phyloP scores from a whole-genome alignment of 2,888 invertebrate genomes.

The Parasteatoda lunata region DNA sequence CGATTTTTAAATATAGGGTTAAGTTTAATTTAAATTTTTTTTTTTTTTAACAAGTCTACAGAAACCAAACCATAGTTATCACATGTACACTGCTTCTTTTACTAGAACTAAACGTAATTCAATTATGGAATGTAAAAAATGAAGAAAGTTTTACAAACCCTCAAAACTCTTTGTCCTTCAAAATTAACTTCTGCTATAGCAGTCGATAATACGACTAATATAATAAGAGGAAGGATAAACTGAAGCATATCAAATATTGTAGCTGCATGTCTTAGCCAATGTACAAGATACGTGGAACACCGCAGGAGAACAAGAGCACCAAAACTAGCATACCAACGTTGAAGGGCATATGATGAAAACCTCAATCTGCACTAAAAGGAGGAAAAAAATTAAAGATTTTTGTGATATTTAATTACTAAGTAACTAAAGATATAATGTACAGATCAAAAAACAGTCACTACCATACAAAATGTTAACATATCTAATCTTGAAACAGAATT shows the following conservation, averaged over 20 bases:
- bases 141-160: constrained; percentile 72
- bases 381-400: neutral
- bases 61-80: too few species aligned
- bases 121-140: neutral
- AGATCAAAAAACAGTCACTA: too few species aligned
- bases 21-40: too few species aligned
- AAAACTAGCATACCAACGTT: constrained; percentile 75
- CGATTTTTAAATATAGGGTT: too few species aligned
- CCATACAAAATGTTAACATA: too few species aligned
- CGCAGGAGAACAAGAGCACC: constrained; percentile 74
- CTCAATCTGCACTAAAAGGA: constrained; percentile 73
- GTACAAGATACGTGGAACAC: constrained; percentile 74
- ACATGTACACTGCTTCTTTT: too few species aligned
- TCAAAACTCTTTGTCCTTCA: constrained; percentile 74
- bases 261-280: constrained; percentile 74
- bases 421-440: too few species aligned
- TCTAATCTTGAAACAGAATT: too few species aligned
- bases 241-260: constrained; percentile 73
- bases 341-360: constrained; percentile 74
- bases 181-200: constrained; percentile 76
- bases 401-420: too few species aligned
- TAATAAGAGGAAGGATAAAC: constrained; percentile 74
- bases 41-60: too few species aligned
- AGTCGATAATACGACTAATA: constrained; percentile 74
- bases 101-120: neutral